Conservation (phyloP, 2,113 vertebrate genomes). For the Elgaria multicarinata region DNA sequence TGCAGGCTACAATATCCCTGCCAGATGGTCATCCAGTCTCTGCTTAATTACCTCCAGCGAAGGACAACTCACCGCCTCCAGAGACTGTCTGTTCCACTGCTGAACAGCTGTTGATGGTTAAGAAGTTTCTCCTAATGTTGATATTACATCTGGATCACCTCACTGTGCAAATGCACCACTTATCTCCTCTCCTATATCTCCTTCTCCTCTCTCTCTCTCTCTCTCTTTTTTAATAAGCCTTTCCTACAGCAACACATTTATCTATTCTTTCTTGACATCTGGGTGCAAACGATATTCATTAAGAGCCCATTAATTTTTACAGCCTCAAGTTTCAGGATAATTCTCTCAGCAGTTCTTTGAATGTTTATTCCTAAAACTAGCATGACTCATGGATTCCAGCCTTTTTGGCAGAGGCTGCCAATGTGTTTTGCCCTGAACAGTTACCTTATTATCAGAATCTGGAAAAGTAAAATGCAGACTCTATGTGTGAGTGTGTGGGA, state of each 20-base stretch:
- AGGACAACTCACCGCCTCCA: too few relatives aligned
- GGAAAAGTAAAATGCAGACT: background rate
- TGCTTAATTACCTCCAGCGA: too few relatives aligned
- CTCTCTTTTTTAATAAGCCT: background rate
- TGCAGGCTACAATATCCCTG: too few relatives aligned
- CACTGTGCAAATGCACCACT: background rate
- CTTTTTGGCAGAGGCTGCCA: background rate
- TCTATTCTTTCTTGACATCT: background rate
- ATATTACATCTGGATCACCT: background rate
- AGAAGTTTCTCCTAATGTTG: background rate
- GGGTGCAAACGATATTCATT: background rate
- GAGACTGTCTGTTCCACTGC: too few relatives aligned
- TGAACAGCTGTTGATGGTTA: too few relatives aligned
- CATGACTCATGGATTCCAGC: conserved; percentile 9
- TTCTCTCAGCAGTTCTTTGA: background rate
- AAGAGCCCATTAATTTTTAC: conserved; percentile 19
- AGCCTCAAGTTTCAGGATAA: background rate
- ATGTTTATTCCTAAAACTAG: background rate
- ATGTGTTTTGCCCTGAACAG: background rate
- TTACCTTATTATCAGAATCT: background rate
- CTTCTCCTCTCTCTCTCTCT: background rate
- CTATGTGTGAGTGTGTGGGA: background rate
- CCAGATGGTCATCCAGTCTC: too few relatives aligned
- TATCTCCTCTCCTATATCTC: too few relatives aligned
- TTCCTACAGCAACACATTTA: background rate